These are phyloP conservation scores for Sciurus niger DNA, from an alignment of 2,113 vertebrate species.

Conservation along the genomic window DNA sequence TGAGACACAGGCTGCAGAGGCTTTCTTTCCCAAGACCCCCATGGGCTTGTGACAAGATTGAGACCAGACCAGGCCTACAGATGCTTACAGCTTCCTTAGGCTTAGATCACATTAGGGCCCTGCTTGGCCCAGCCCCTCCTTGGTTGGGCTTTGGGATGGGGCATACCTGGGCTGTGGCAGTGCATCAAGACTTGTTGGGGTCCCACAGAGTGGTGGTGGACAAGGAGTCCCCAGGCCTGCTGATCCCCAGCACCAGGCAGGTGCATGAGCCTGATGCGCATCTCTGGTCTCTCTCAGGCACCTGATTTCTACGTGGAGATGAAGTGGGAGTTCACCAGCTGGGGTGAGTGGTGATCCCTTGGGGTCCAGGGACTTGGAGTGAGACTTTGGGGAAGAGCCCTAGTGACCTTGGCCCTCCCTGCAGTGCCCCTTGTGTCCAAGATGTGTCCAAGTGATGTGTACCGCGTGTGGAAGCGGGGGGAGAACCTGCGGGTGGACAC, in stretches of 20 bases:
- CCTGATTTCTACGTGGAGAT: constrained; percentile 98
- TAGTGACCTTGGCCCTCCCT: neutral
- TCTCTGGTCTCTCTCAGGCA: constrained; percentile 88
- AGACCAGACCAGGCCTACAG: neutral
- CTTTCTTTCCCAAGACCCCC: no score
- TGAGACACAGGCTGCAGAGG: neutral
- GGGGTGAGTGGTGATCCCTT: constrained; percentile 91
- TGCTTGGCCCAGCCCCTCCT: neutral
- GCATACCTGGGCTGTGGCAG: neutral
- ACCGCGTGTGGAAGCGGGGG: constrained; percentile 97
- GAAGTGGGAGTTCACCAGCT: constrained; percentile 99
- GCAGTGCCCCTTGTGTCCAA: constrained; percentile 97
- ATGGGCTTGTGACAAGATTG: neutral
- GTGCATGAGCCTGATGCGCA: neutral
- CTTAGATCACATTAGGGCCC: neutral
- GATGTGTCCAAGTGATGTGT: constrained; percentile 97
- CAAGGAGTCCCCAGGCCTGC: fast-evolving
- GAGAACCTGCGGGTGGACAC: constrained; percentile 96
- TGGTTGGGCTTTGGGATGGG: neutral
- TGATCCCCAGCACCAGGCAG: fast-evolving
- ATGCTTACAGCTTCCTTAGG: neutral
- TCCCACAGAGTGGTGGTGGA: neutral
- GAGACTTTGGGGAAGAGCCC: neutral
- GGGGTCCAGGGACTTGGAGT: neutral
- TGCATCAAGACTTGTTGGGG: neutral